These are phyloP conservation scores for Cheilosia vulpina DNA, from an alignment of 2,888 invertebrate species.

Conservation along the genomic window DNA sequence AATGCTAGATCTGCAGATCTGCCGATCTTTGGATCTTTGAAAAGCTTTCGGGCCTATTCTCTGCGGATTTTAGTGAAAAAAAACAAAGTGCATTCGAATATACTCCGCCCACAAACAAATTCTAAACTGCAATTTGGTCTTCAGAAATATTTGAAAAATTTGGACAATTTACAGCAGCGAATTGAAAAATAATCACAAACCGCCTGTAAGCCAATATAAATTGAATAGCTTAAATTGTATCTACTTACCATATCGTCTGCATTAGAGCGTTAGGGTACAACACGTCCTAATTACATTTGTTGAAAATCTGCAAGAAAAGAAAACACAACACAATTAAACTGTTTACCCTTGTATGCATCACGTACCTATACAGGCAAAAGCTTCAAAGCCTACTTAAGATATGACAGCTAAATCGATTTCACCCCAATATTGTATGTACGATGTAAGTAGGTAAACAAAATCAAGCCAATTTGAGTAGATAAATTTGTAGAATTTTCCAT, in stretches of 20 bases:
- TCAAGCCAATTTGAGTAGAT: constrained; percentile 55
- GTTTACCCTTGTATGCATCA: constrained; percentile 4
- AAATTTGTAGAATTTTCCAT: constrained; percentile 52
- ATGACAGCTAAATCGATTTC: constrained; percentile 39
- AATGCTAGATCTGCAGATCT: too few species aligned
- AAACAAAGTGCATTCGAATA: too few species aligned
- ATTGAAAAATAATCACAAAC: not conserved
- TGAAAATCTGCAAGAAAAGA: constrained; percentile 79
- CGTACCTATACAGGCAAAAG: not conserved
- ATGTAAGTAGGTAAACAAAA: constrained; percentile 28
- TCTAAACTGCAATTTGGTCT: not conserved
- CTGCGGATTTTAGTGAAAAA: too few species aligned
- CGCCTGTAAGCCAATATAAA: not conserved
- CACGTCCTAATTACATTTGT: constrained; percentile 83
- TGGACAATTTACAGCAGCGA: not conserved
- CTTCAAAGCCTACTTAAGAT: not conserved
- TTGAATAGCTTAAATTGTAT: not conserved
- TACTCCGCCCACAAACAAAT: not conserved
- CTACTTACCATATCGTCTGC: constrained; percentile 83
- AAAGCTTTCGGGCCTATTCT: too few species aligned
- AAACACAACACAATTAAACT: constrained; percentile 30
- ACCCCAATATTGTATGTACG: constrained; percentile 6
- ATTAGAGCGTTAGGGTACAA: constrained; percentile 83
- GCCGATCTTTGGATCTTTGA: too few species aligned
- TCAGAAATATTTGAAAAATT: not conserved